These are phyloP conservation scores for Dendrocopos noguchii DNA, from an alignment of 2,113 vertebrate species.

Conservation along the genomic window DNA sequence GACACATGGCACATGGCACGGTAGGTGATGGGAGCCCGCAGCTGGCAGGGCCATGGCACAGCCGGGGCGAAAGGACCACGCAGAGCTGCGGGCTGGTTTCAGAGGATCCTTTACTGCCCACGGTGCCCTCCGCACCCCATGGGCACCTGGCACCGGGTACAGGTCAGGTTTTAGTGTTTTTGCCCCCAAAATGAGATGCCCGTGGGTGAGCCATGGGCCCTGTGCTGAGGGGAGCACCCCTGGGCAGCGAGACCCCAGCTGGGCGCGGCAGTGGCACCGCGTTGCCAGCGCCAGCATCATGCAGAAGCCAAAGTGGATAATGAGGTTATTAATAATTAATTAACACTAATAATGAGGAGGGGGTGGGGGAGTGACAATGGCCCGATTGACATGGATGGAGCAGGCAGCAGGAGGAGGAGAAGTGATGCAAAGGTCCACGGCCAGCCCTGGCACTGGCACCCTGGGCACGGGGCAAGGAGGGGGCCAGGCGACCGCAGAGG, in stretches of 20 bases:
- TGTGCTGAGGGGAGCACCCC: neutral
- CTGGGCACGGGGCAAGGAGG: fast-evolving
- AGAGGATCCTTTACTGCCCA: conserved; percentile 61
- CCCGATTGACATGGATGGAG: conserved; percentile 7
- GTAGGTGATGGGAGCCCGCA: neutral
- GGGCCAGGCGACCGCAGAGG: neutral
- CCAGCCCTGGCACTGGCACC: neutral
- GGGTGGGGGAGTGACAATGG: neutral
- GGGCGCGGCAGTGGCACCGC: neutral
- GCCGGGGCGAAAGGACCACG: neutral
- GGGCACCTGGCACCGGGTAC: neutral
- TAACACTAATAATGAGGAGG: neutral
- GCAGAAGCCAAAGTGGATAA: conserved; percentile 40
- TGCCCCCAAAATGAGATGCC: conserved; percentile 11
- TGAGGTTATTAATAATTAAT: conserved; percentile 10
- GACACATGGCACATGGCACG: neutral
- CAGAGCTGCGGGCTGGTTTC: conserved; percentile 10
- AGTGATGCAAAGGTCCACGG: neutral
- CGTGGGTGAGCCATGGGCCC: neutral
- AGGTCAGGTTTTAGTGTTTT: conserved; percentile 50
- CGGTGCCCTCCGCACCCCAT: neutral
- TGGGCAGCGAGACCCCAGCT: neutral
- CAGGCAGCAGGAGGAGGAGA: neutral
- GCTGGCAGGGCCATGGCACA: neutral
- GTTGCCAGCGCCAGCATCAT: neutral